These are phyloP conservation scores for Chaitophorus viminalis DNA, from an alignment of 2,888 invertebrate genomes.

Conservation along the genomic window DNA sequence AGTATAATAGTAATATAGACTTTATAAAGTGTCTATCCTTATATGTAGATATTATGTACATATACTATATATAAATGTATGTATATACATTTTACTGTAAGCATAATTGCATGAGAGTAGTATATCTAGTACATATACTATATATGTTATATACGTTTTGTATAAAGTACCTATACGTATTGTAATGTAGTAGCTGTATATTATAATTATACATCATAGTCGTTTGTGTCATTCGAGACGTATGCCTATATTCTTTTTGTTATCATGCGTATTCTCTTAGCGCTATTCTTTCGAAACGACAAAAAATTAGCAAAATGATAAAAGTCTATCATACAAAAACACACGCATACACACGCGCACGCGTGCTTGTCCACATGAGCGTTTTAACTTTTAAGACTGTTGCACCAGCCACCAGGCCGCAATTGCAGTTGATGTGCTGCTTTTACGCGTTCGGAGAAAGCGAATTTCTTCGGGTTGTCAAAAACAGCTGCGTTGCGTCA, in stretches of 20 bases:
- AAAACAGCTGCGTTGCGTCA: slow-evolving; percentile 45
- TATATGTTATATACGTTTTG: not conserved
- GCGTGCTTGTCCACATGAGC: not conserved
- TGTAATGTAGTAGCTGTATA: too few relatives aligned
- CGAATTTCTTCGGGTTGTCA: slow-evolving; percentile 48
- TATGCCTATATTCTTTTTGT: not conserved
- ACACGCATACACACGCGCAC: not conserved
- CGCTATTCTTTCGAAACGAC: not conserved
- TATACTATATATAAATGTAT: not conserved
- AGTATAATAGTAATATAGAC: slow-evolving; percentile 6
- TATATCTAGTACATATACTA: not conserved
- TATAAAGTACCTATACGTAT: too few relatives aligned
- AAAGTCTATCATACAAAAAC: not conserved
- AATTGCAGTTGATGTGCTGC: slow-evolving; percentile 9
- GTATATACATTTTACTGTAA: not conserved
- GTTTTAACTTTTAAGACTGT: not conserved
- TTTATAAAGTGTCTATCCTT: slow-evolving; percentile 7
- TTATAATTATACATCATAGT: too few relatives aligned
- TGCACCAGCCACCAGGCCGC: not conserved
- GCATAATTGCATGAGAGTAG: not conserved
- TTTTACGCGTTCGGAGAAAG: slow-evolving; percentile 48
- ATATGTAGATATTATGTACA: too few relatives aligned
- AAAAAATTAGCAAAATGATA: not conserved
- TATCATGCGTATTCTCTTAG: not conserved
- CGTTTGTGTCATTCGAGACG: too few relatives aligned